Percentiles rank a stretch among this genome's conserved stretches.
Evolutionary conservation across 1,140 invertebrate species (phyloP).

Genomic region (Trissolcus basalis): DNA sequence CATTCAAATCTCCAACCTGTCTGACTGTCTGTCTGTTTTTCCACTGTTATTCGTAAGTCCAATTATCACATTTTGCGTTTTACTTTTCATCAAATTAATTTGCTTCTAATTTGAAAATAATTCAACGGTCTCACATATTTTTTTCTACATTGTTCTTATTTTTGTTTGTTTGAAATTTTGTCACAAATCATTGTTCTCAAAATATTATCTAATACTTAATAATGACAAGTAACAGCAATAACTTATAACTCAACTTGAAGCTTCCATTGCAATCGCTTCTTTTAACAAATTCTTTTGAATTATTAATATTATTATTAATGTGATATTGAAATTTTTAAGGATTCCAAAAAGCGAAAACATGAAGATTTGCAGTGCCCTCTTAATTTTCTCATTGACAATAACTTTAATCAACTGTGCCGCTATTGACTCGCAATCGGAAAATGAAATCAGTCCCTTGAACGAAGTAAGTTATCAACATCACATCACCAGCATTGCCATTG

Average conservation of each 20-base stretch:
- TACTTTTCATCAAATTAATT: constrained; percentile 1
- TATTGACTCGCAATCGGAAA: constrained; percentile 65
- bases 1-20: constrained; percentile 52
- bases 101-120: neutral
- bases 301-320: too few species aligned
- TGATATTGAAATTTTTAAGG: neutral
- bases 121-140: neutral
- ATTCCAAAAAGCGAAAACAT: constrained; percentile 57
- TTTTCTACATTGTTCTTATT: too few species aligned
- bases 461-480: constrained; percentile 67
- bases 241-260: too few species aligned
- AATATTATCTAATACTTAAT: too few species aligned
- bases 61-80: constrained; percentile 24
- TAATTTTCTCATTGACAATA: constrained; percentile 59
- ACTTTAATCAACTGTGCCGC: constrained; percentile 61
- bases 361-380: constrained; percentile 64
- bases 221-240: too few species aligned
- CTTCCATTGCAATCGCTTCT: too few species aligned
- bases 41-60: constrained; percentile 58
- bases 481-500: constrained; percentile 1
- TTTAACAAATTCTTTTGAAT: too few species aligned
- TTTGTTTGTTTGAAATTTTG: too few species aligned
- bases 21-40: constrained; percentile 44
- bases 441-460: constrained; percentile 70
- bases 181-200: too few species aligned